Evolutionary conservation across 2,888 invertebrate species (phyloP).

Genomic region (Luperina nickerlii): DNA sequence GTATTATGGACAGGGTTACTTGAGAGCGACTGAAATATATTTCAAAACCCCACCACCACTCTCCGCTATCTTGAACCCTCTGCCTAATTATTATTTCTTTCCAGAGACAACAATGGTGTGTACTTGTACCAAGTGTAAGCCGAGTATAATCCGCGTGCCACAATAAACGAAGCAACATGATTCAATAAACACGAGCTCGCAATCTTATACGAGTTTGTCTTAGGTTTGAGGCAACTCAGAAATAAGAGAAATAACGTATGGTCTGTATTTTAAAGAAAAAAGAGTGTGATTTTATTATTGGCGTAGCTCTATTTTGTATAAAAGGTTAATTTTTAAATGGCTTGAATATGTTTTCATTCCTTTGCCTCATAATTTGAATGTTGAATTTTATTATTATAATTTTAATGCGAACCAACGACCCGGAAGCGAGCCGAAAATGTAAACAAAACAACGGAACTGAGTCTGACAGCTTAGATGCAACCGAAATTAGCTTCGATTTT

Average conservation of each 20-base stretch:
- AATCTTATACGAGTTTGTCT: conserved; percentile 25
- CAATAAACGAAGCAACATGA: conserved; percentile 46
- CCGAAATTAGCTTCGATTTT: background rate
- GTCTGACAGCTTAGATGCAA: background rate
- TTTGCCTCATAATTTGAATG: background rate
- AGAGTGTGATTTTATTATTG: background rate
- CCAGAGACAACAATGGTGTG: conserved; percentile 25
- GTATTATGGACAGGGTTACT: background rate
- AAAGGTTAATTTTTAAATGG: background rate
- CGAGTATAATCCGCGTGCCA: conserved; percentile 26
- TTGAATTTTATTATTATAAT: too few relatives aligned
- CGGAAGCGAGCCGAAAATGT: background rate
- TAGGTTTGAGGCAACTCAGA: conserved; percentile 7
- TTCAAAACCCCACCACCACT: background rate
- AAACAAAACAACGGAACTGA: background rate
- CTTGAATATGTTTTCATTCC: background rate
- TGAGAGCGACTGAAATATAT: background rate
- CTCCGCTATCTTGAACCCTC: background rate
- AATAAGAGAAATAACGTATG: background rate
- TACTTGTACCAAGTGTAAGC: conserved; percentile 40
- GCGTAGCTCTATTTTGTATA: background rate
- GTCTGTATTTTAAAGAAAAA: background rate
- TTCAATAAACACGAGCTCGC: conserved; percentile 27
- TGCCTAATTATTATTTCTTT: conserved; percentile 41
- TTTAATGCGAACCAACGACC: background rate